Base-by-base conservation (phyloP, 1,140 invertebrate genomes). In the Onthophagus taurus region DNA sequence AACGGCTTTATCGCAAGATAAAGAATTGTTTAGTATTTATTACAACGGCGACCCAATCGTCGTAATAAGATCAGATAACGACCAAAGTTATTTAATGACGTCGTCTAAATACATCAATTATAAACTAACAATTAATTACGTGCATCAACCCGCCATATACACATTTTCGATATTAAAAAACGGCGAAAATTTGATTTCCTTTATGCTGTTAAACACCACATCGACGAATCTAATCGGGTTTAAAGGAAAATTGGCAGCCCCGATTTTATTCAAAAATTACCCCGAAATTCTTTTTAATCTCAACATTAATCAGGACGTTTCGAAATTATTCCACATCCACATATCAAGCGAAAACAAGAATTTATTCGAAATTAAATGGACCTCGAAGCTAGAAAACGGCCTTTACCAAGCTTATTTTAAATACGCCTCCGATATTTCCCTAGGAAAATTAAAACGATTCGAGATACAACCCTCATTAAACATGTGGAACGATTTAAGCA, bases 151-250 rank as follows among this genome's bases (percentile, higher is more conserved):
- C 20, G 42, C 34, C 3, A 44, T 48, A 9, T 48, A 48, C 19
- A 35, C 34, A 6, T 44, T 44, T 39, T 48, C 47, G 3, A 44
- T 48, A 29, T 45, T 48, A 20, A 37, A 31, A 19, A 20, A 48
- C 17, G 47, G 47, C 13, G 47, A 48, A 38, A 48, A 48, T 48
- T 17, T 48, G 9, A 26, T 48, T 4, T 48, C 47, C 8, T 38
- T 48, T 6, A 48, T 48, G 41, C 21, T 48, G 19, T 42, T 44
- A 48, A 44, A 48, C 19, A 43, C 44, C 23, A 44, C 1, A 31
- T 36, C 29, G 34, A 35, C 2, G n/a, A n/a, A n/a, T n/a, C 23
- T 35, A 11, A 6, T 48, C n/a, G 31, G 44, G 14, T 48, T 30
- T 16, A 48, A 37, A 17, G 47, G 47, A 14, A 48, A 48, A 38